Conservation (phyloP, 2,797 vertebrate genomes). For the Phoeniculus purpureus region DNA sequence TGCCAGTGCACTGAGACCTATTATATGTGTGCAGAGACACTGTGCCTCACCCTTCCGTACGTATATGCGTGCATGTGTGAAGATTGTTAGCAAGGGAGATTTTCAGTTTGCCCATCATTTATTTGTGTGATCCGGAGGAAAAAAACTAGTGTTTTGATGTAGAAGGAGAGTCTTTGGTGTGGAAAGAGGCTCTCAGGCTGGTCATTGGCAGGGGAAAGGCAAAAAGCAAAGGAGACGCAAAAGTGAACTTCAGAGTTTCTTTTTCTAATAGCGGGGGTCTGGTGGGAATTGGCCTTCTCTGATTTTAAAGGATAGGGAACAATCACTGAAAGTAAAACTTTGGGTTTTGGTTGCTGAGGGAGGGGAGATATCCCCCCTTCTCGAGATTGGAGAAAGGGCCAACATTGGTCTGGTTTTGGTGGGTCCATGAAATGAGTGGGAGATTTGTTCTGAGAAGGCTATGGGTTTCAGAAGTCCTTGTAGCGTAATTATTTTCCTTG, state of each 20-base stretch:
- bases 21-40: background rate
- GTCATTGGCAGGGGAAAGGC: background rate
- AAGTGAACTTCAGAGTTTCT: background rate
- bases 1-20: background rate
- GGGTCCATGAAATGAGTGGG: background rate
- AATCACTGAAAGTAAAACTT: background rate
- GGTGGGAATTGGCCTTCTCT: background rate
- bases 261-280: background rate
- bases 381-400: background rate
- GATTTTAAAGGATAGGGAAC: background rate
- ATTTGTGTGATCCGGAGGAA: background rate
- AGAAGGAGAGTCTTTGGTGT: background rate
- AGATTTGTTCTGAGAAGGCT: background rate
- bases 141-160: background rate
- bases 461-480: background rate
- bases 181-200: background rate
- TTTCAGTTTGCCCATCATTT: background rate
- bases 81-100: background rate
- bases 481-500: slow-evolving; percentile 11
- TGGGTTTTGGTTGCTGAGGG: background rate
- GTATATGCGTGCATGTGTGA: accelerated
- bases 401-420: background rate
- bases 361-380: accelerated
- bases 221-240: background rate
- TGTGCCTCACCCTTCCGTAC: background rate